These are phyloP conservation scores for Colaptes auratus DNA, from an alignment of 2,113 vertebrate species.

Conservation along the genomic window DNA sequence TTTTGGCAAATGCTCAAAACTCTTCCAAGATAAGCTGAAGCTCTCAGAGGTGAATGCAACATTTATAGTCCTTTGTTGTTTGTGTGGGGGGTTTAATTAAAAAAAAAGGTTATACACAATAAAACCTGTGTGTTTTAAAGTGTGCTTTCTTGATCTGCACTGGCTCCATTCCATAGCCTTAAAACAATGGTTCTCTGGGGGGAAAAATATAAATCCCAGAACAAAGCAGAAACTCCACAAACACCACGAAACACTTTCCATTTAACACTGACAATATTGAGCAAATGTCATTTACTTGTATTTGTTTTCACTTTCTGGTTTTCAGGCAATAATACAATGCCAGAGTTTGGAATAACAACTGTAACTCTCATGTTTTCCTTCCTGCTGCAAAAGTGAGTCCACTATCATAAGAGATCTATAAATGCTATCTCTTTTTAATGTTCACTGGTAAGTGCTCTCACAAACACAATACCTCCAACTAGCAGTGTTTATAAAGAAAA, in stretches of 20 bases:
- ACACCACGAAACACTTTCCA: neutral
- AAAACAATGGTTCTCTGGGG: neutral
- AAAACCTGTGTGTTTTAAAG: neutral
- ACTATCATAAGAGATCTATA: neutral
- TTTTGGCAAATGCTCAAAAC: constrained; percentile 17
- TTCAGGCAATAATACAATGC: neutral
- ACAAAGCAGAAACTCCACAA: neutral
- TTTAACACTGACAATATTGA: neutral
- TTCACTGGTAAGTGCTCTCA: neutral
- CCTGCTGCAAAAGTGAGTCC: neutral
- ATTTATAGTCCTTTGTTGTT: neutral
- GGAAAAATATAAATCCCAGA: neutral
- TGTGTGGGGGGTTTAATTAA: neutral
- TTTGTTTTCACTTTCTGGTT: constrained; percentile 39
- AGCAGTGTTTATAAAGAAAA: neutral
- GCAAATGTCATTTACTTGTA: constrained; percentile 4
- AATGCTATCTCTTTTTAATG: neutral
- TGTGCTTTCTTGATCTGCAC: neutral
- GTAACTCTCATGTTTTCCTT: neutral
- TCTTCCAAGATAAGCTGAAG: neutral
- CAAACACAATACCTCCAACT: neutral
- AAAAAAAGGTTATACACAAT: neutral
- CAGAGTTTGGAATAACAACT: neutral
- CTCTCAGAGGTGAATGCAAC: neutral
- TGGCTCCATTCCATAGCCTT: neutral